Conservation (phyloP, 2,797 vertebrate genomes). For the Remorina albescens region DNA sequence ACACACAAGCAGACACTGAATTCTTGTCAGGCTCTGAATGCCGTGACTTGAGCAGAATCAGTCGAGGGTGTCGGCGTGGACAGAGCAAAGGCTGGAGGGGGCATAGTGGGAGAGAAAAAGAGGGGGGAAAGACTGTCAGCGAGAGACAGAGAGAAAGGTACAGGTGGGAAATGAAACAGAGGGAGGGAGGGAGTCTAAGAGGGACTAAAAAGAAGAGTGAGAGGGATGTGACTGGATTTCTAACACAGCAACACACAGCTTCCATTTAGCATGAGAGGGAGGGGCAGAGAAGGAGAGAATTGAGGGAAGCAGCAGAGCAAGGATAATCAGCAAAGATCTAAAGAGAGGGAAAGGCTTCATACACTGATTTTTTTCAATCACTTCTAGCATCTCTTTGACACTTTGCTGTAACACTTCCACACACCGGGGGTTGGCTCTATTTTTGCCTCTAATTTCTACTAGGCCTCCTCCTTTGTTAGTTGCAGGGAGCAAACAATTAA, state of each 20-base stretch:
- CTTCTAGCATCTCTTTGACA: conserved; percentile 48
- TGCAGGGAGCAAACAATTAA: conserved; percentile 17
- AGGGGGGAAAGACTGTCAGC: conserved; percentile 56
- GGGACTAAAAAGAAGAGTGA: conserved; percentile 78
- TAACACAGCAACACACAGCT: conserved; percentile 85
- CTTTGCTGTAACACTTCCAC: conserved; percentile 43
- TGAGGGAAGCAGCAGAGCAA: conserved; percentile 64
- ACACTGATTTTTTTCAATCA: conserved; percentile 18
- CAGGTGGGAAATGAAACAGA: conserved; percentile 74
- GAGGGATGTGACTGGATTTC: conserved; percentile 87
- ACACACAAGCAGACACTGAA: conserved; percentile 39
- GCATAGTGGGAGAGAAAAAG: conserved; percentile 27
- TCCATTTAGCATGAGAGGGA: conserved; percentile 83
- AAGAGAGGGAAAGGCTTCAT: conserved; percentile 59
- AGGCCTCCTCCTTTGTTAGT: conserved; percentile 37
- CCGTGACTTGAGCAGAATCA: conserved; percentile 71
- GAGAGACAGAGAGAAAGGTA: conserved; percentile 70
- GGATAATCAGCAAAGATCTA: conserved; percentile 76
- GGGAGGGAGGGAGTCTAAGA: conserved; percentile 75
- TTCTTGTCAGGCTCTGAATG: conserved; percentile 78
- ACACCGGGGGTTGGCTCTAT: conserved; percentile 20
- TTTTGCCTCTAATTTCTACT: conserved; percentile 41
- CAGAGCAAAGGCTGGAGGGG: conserved; percentile 59
- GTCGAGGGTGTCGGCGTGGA: conserved; percentile 72
- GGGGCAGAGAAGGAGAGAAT: conserved; percentile 60